Conservation (phyloP, 2,888 invertebrate genomes). For the Trichacis sp. region DNA sequence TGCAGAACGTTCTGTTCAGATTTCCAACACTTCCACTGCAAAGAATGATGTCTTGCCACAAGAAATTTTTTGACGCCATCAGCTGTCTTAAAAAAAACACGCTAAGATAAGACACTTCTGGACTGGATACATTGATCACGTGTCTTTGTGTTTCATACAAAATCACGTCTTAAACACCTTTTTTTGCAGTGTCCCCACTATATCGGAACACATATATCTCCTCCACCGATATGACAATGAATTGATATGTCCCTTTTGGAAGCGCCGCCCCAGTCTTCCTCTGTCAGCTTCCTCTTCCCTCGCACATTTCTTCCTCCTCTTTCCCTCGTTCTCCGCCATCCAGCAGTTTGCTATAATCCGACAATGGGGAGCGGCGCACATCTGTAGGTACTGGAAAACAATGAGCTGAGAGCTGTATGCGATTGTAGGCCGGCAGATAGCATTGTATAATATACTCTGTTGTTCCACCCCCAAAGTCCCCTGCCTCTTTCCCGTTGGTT, state of each 20-base stretch:
- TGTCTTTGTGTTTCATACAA: too few relatives aligned
- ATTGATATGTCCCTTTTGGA: constrained; percentile 45
- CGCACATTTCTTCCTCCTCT: constrained; percentile 34
- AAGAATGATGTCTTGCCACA: too few relatives aligned
- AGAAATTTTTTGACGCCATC: too few relatives aligned
- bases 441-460: constrained; percentile 67
- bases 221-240: constrained; percentile 44
- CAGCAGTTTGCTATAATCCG: constrained; percentile 36
- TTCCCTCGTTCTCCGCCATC: constrained; percentile 31
- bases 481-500: constrained; percentile 33
- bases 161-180: too few relatives aligned
- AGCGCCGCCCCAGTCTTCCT: constrained; percentile 28
- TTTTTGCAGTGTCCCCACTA: too few relatives aligned
- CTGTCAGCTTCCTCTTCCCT: constrained; percentile 18
- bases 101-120: too few relatives aligned
- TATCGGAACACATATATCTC: too few relatives aligned
- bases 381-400: constrained; percentile 65
- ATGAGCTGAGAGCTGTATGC: constrained; percentile 63
- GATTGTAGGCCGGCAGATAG: constrained; percentile 66
- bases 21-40: too few relatives aligned
- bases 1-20: too few relatives aligned
- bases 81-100: too few relatives aligned
- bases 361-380: constrained; percentile 55
- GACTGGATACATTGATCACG: too few relatives aligned
- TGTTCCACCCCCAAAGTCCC: constrained; percentile 47